Base-by-base conservation (phyloP, 2,888 invertebrate genomes). In the Lochmaea crataegi region DNA sequence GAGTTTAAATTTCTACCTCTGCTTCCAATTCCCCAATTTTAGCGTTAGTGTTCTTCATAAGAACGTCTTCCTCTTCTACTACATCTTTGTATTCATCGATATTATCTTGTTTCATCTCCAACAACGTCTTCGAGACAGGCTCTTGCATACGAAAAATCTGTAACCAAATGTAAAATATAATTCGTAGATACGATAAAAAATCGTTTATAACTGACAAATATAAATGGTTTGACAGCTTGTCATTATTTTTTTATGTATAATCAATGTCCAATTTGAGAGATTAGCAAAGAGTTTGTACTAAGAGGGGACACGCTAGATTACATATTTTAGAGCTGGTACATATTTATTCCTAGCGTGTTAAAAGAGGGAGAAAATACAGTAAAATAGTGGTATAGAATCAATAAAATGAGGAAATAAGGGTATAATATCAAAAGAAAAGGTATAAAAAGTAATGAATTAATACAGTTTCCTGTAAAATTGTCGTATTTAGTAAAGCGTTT, bases 101-200 rank as follows among this genome's bases (percentile, higher is more conserved):
- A 75, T 76, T 79, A 45, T 51, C 72, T n/a, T 53, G 53, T 18
- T 77, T 82, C 71, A 77, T 82, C 38, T 75, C 60, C 41, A 78
- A 56, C 4, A 79, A 65, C 45, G 79, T 77, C 68, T 80, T 82
- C 10, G 78, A 79, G n/a, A 81, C 80, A 9, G 81, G 81, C 68
- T 82, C 81, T 66, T 80, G 79, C 80, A 82, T 80, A 63, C 80
- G 76, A 75, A 82, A 83, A 75, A 83, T 81, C 80, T 81, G 58
- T 9, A 77, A 78, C 65, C 51, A 22, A 72, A 69, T 42, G 38
- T 53, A 18, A 16, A 53, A 53, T 53, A 16, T 4, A 1, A 18
- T 11, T 53, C 9, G 53, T 16, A 53, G 32, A 38, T 53, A 53
- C n/a, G 18, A 53, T 10, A 18, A 10, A n/a, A 3, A 9, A 16